Evolutionary conservation across 2,113 vertebrate genomes (phyloP), one percentile per base, ranked within the genome.

Genomic region (Trematomus loennbergii): DNA sequence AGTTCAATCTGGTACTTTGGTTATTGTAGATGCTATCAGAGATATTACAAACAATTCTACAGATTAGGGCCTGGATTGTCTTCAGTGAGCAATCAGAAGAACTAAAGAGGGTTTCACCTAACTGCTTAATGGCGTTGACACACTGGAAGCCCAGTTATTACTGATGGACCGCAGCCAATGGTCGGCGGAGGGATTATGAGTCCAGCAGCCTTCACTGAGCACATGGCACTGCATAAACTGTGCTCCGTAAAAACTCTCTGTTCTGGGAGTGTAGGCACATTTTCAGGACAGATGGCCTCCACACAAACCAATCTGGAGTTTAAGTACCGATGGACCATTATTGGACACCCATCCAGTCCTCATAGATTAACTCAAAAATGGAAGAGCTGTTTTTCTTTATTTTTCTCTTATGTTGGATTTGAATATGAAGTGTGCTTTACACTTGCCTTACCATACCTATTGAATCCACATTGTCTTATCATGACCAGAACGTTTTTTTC

Each of bases 401-500:
- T 40, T 58, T 66, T 16, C 12, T 3, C 17, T 53, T 54, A 9
- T 54, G 2, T 45, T 9, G 12, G 25, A 52, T 15, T 48, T 61
- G 22, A 43, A 12, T 46, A 55, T 22, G 22, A 18, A 43, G 48
- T 55, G 4, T 4, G 22, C 33, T 20, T 3, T 20, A 33, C 16
- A 54, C 29, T 69, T 8, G 10, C 36, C 29, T 20, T 25, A 25
- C 25, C 54, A 29, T 29, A 4, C 29, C 72, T 89, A 75, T 68
- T 18, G 61, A 52, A 59, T 78, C 67, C 64, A 64, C 79, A 82
- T 79, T 45, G 53, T 79, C 50, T 61, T 84, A 78, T 85, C 77
- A 83, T 66, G 71, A 29, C 29, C 29, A 29, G 25, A 29, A 29
- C 3, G 3, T 29, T 29, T 29, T 25, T 29, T 29, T 29, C 25